These are phyloP conservation scores for Rhodinocichla rosea DNA, from an alignment of 2,113 vertebrate species.

Conservation along the genomic window DNA sequence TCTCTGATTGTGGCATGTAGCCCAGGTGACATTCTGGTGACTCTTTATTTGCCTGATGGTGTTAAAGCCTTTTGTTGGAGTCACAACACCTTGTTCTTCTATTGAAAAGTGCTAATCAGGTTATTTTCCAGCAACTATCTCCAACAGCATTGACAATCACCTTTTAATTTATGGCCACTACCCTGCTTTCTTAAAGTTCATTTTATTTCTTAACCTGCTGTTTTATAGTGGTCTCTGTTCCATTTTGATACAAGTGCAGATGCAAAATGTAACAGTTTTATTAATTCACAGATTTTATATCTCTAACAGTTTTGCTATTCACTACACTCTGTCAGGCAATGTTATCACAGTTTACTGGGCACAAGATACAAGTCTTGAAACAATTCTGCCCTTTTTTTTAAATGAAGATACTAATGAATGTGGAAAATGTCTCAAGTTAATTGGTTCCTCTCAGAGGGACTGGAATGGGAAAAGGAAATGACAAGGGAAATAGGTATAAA, in stretches of 20 bases:
- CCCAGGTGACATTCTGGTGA: background rate
- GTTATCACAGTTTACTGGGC: background rate
- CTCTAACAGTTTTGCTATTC: background rate
- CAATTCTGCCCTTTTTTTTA: background rate
- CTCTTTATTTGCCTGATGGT: background rate
- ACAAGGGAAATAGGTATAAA: conserved; percentile 3
- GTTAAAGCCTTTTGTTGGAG: background rate
- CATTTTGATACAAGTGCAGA: background rate
- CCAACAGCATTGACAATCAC: background rate
- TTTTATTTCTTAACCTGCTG: background rate
- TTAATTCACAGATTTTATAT: background rate
- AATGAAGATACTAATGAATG: background rate
- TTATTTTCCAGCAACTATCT: background rate
- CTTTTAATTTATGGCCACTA: background rate
- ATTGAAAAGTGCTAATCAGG: background rate
- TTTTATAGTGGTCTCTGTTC: background rate
- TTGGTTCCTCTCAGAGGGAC: conserved; percentile 16
- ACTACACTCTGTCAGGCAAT: background rate
- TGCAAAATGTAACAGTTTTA: background rate
- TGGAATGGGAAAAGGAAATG: conserved; percentile 38
- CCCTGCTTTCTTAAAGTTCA: background rate
- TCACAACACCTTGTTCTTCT: background rate
- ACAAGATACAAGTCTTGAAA: conserved; percentile 14
- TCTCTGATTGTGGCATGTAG: background rate
- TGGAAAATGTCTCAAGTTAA: conserved; percentile 39